These are phyloP conservation scores for Mizuhopecten yessoensis DNA, from an alignment of 1,140 invertebrate genomes.

Conservation along the genomic window DNA sequence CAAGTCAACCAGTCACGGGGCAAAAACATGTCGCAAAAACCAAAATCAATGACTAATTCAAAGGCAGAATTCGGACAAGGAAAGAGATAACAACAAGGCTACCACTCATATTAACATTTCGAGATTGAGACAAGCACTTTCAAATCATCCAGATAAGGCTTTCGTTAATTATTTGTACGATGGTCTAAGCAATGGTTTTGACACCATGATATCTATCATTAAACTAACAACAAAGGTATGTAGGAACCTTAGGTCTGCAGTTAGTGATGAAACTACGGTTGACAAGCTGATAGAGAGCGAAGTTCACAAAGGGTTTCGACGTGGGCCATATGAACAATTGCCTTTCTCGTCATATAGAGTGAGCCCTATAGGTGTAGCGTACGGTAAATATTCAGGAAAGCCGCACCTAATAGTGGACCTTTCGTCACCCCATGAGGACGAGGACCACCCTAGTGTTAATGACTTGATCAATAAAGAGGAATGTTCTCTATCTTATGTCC, in stretches of 20 bases:
- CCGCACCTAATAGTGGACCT: too few species aligned
- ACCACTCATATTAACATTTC: neutral
- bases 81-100: too few species aligned
- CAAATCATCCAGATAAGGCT: neutral
- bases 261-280: slow-evolving; percentile 23
- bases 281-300: slow-evolving; percentile 49
- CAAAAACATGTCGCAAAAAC: neutral
- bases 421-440: too few species aligned
- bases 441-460: too few species aligned
- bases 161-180: slow-evolving; percentile 33
- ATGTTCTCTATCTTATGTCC: slow-evolving; percentile 45
- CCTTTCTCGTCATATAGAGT: too few species aligned
- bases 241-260: slow-evolving; percentile 32
- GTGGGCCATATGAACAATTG: too few species aligned
- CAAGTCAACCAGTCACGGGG: neutral
- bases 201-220: neutral
- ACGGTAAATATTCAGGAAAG: too few species aligned
- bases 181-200: slow-evolving; percentile 48
- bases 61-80: too few species aligned
- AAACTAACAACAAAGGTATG: neutral
- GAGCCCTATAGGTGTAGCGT: too few species aligned
- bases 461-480: too few species aligned
- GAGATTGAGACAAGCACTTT: neutral
- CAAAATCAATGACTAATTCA: neutral
- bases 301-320: too few species aligned